phyloP scores from a whole-genome alignment of 2,888 invertebrate genomes.

The Acanthacorydalis orientalis region DNA sequence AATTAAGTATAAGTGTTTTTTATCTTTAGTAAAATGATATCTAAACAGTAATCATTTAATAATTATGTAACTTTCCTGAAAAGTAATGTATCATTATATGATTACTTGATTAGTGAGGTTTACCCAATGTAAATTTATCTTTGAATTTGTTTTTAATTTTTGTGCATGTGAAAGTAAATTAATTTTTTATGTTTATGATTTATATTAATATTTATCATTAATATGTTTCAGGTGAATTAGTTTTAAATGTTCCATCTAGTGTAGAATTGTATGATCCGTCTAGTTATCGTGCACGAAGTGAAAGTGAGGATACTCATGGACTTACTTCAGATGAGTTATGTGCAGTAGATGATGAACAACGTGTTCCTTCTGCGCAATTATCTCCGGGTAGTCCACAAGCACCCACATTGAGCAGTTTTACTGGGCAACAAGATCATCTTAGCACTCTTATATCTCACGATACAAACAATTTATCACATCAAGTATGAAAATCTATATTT shows the following conservation, averaged over 20 bases:
- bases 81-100: no score
- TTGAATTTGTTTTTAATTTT: no score
- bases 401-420: conserved; percentile 20
- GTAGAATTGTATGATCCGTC: conserved; percentile 33
- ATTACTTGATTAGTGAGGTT: no score
- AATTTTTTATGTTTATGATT: not conserved
- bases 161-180: not conserved
- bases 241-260: conserved; percentile 43
- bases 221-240: conserved; percentile 31
- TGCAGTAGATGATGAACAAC: conserved; percentile 57
- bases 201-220: not conserved
- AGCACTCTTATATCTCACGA: not conserved
- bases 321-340: conserved; percentile 22
- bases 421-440: not conserved
- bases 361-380: conserved; percentile 59
- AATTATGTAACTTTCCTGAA: no score
- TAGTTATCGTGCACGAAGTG: not conserved
- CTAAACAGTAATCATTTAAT: no score
- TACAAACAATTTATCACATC: conserved; percentile 52
- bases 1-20: no score
- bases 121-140: no score
- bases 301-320: conserved; percentile 2
- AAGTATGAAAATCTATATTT: no score
- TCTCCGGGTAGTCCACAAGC: conserved; percentile 54
- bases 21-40: no score